These are phyloP conservation scores for Procambarus clarkii DNA, from an alignment of 1,140 invertebrate genomes.

Conservation along the genomic window DNA sequence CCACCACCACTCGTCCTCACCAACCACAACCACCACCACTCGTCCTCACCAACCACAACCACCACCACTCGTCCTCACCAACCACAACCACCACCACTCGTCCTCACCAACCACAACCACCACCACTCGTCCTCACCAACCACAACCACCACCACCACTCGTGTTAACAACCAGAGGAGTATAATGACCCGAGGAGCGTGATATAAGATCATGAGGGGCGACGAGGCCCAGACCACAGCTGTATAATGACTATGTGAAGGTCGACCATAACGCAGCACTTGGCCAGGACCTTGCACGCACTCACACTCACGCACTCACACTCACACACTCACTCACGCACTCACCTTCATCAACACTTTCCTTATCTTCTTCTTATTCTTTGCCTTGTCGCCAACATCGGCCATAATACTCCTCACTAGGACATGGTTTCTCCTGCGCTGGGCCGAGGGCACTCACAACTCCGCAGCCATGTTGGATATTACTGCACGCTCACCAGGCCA, in stretches of 20 bases:
- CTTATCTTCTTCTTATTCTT: conserved; percentile 58
- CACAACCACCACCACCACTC: too few relatives aligned
- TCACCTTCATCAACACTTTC: conserved; percentile 48
- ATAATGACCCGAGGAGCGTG: too few relatives aligned
- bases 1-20: too few relatives aligned
- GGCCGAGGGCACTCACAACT: neutral
- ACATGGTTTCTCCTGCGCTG: conserved; percentile 40
- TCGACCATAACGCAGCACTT: conserved; percentile 39
- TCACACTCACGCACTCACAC: neutral
- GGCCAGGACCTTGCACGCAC: neutral
- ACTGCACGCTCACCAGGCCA: neutral
- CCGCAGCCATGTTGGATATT: conserved; percentile 50
- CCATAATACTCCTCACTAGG: conserved; percentile 57
- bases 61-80: too few relatives aligned
- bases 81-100: too few relatives aligned
- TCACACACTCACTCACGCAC: neutral
- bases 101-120: too few relatives aligned
- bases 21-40: too few relatives aligned
- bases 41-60: too few relatives aligned
- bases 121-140: too few relatives aligned
- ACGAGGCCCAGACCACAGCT: too few relatives aligned
- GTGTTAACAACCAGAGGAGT: too few relatives aligned
- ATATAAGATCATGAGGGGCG: too few relatives aligned
- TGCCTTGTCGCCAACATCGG: conserved; percentile 62
- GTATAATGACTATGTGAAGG: conserved; percentile 4